Evolutionary conservation across 2,888 invertebrate genomes (phyloP).

Genomic region (Volucella zonaria): DNA sequence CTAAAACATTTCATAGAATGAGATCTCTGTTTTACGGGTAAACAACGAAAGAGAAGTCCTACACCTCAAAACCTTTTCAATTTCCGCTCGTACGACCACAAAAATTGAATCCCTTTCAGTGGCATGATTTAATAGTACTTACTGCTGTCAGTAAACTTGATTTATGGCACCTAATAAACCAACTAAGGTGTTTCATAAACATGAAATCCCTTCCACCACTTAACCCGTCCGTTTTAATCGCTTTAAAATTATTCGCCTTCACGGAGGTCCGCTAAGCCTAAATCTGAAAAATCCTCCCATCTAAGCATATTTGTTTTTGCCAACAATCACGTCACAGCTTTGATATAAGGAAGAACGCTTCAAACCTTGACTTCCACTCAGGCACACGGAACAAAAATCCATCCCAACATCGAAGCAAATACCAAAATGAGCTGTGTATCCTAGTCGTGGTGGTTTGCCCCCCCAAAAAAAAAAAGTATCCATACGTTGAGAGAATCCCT

Average conservation of each 20-base stretch:
- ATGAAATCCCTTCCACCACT: slow-evolving; percentile 30
- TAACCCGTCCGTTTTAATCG: slow-evolving; percentile 49
- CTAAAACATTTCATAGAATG: too few species aligned
- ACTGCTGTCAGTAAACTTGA: slow-evolving; percentile 25
- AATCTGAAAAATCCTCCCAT: slow-evolving; percentile 17
- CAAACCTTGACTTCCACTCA: slow-evolving; percentile 36
- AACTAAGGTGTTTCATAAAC: slow-evolving; percentile 50
- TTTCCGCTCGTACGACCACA: too few species aligned
- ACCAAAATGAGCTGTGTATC: slow-evolving; percentile 39
- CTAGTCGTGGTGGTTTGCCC: slow-evolving; percentile 11
- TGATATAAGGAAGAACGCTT: slow-evolving; percentile 50
- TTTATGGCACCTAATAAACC: slow-evolving; percentile 57
- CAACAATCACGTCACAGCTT: slow-evolving; percentile 46
- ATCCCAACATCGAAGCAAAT: slow-evolving; percentile 44
- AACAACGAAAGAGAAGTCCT: too few species aligned
- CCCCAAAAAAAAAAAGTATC: slow-evolving; percentile 15
- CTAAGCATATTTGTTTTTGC: slow-evolving; percentile 33
- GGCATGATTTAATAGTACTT: slow-evolving; percentile 42
- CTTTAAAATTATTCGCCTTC: slow-evolving; percentile 51
- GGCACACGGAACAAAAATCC: slow-evolving; percentile 5
- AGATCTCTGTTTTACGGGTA: too few species aligned
- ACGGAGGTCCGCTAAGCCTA: slow-evolving; percentile 4
- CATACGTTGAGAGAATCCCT: slow-evolving; percentile 48
- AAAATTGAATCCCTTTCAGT: slow-evolving; percentile 22
- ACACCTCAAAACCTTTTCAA: too few species aligned